Percentiles rank a stretch among this genome's conserved stretches.
These are phyloP conservation scores for Omphaloscelis lunosa DNA, from an alignment of 2,888 invertebrate species.

Conservation along the genomic window DNA sequence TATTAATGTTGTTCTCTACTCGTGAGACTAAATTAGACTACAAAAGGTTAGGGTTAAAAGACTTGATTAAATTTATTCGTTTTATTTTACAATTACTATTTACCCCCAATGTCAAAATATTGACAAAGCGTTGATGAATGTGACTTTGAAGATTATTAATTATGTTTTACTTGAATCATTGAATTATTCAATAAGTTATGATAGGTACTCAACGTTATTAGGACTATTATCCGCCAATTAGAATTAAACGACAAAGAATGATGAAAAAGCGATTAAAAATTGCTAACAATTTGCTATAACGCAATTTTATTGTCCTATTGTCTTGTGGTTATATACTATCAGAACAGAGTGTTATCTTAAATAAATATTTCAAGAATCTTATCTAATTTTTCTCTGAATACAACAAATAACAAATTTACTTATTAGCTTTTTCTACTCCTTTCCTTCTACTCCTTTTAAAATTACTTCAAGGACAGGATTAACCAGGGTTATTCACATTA, in stretches of 20 bases:
- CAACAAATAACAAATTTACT: neutral
- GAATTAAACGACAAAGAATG: neutral
- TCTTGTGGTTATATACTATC: neutral
- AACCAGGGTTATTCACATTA: neutral
- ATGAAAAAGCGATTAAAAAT: constrained; percentile 15
- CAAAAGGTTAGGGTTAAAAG: constrained; percentile 9
- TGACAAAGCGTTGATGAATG: neutral
- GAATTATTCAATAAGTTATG: neutral
- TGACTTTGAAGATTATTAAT: neutral
- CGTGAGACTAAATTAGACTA: neutral
- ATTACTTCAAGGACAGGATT: neutral
- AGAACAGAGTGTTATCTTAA: neutral
- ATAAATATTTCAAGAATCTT: constrained; percentile 13
- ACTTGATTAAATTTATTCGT: constrained; percentile 11
- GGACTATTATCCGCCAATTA: constrained; percentile 1
- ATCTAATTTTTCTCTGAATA: constrained; percentile 11
- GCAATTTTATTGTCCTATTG: constrained; percentile 5
- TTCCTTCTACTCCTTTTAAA: neutral
- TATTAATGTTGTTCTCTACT: constrained; percentile 6
- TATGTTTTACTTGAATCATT: neutral
- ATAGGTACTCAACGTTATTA: neutral
- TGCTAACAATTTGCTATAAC: neutral
- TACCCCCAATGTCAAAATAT: neutral
- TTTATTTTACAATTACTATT: neutral
- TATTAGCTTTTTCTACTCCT: too few relatives aligned